phyloP scores from a whole-genome alignment of 2,113 vertebrate species.

The Corvus cornix region DNA sequence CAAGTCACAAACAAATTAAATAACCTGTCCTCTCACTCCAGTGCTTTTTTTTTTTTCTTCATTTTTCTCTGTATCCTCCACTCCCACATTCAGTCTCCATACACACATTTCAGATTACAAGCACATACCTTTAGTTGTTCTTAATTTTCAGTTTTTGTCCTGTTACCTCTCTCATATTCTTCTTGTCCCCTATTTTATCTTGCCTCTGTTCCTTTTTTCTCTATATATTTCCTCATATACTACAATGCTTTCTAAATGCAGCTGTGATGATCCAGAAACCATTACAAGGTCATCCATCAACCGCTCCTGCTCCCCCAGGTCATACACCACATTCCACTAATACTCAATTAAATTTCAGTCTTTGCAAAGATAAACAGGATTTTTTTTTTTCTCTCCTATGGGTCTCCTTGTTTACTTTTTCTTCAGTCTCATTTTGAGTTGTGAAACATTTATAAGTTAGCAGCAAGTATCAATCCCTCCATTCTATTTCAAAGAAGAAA shows the following conservation, averaged over 20 bases:
- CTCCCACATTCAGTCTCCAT: neutral
- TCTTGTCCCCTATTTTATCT: neutral
- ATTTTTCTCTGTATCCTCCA: neutral
- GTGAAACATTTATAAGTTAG: constrained; percentile 35
- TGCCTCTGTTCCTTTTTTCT: neutral
- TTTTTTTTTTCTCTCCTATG: neutral
- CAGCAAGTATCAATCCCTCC: neutral
- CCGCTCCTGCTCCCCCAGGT: neutral
- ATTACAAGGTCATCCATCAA: constrained; percentile 1
- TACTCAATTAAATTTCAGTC: constrained; percentile 23
- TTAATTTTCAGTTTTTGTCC: neutral
- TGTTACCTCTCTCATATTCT: neutral
- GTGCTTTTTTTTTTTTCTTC: neutral
- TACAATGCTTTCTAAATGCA: neutral
- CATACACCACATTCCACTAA: neutral
- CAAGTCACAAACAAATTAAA: neutral
- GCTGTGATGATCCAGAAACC: neutral
- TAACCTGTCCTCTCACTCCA: neutral
- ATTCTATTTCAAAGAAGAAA: neutral
- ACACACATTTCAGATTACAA: neutral
- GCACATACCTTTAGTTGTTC: neutral
- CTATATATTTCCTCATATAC: neutral
- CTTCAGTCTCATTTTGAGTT: neutral
- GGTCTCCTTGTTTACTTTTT: neutral
- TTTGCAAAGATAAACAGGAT: neutral